Base-by-base conservation (phyloP, 2,113 vertebrate genomes). In the Geococcyx californianus region DNA sequence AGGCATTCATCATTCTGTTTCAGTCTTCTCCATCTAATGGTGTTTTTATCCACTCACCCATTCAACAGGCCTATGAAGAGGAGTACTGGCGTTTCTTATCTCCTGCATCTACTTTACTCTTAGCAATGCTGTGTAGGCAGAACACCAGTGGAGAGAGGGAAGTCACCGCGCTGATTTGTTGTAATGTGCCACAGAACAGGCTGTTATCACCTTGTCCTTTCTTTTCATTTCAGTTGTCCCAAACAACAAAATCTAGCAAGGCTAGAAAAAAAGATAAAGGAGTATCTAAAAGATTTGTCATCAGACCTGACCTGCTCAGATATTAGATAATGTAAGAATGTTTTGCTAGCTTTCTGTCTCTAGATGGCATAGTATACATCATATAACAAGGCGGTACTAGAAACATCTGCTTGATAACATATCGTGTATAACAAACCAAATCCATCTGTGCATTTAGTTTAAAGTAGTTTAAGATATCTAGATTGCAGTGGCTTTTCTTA, bases 81-180 rank as follows among this genome's bases (percentile, higher is more conserved):
- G 18, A 34, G 26, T 15, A 54, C 26, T 0, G 0, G 34, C 13
- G 45, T 69, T 70, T 80, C 63, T 55, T 66, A n/a, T 84, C 84
- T 64, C 26, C 34, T 77, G 23, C 44, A 52, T 44, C 40, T 68
- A 10, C n/a, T 69, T 87, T 36, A 42, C 17, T 16, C 45, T 11
- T 23, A 84, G 55, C 23, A 75, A 36, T 1, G 1, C 6, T 0
- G 0, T 7, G 26, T 10, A 40, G 16, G 42, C 4, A 5, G 76
- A 74, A 42, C 0, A 0, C 10, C 13, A 44, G 13, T 81, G 73
- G 80, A 4, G 6, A 63, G 38, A 0, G 0, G 44, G 38, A 69
- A 49, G 28, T 26, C 0, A 0, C 29, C 25, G 28, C 1, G 1
- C 17, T 18, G 67, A 38, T 55, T 25, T 16, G 80, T 20, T 76